Base-by-base conservation (phyloP, 2,113 vertebrate species). In the Poeciliopsis turrubarensis region DNA sequence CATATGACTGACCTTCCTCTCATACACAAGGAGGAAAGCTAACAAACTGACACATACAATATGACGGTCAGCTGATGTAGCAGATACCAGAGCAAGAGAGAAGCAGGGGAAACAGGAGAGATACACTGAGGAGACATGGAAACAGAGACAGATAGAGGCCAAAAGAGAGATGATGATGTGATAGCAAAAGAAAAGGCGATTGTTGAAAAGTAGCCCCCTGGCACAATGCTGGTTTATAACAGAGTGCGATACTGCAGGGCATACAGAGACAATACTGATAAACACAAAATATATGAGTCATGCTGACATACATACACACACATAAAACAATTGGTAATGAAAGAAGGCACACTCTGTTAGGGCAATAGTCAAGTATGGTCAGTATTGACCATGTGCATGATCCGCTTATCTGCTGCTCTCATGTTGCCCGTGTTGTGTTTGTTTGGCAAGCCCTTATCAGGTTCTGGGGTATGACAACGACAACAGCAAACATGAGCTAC, bases 371-470 rank as follows among this genome's bases (percentile, higher is more conserved):
- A 89, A 91, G 84, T 85, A 83, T 81, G 79, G 84, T 82, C 71
- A 82, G 78, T 71, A 76, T 54, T 73, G 81, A 86, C 70, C 83
- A 78, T 80, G 82, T 83, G 82, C 83, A 80, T 83, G 78, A 87
- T 80, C 80, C 62, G 72, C 89, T 93, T 93, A 94, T 93, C 93
- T 90, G 22, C 37, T 68, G 87, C 85, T 84, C 86, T 92, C 91
- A 89, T 88, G 88, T 91, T 86, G 89, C 87, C 79, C 70, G 68
- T 77, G 80, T 86, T 91, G 87, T 84, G 83, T 92, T 93, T 93
- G 87, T 91, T 90, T 93, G 91, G 85, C 85, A 75, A 44, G 74
- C 75, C 84, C 89, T 95, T 93, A 95, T 94, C 92, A 89, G 90
- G 78, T 80, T 77, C 77, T n/a, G 73, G 80, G 80, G 87, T 89